A percentile compares a stretch with the other conserved stretches of the same genome.
These are phyloP conservation scores for Cynoglossus semilaevis DNA, from an alignment of 2,113 vertebrate genomes.

Conservation along the genomic window DNA sequence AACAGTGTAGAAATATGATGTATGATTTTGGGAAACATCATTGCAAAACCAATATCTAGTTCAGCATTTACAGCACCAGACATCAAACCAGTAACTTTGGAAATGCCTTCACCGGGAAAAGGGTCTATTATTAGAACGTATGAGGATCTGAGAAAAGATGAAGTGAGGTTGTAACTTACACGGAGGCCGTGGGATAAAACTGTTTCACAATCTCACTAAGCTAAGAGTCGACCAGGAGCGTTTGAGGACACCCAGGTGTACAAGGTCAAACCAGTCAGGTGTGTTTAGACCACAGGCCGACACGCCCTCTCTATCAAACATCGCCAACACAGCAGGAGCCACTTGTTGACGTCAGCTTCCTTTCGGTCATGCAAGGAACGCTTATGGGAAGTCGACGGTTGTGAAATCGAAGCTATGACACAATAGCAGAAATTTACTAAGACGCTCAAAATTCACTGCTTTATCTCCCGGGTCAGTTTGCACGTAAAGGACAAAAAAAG, in stretches of 20 bases:
- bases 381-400: slow-evolving; percentile 54
- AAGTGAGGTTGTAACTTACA: slow-evolving; percentile 23
- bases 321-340: slow-evolving; percentile 20
- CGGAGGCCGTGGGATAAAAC: too few species aligned
- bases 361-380: slow-evolving; percentile 50
- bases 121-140: slow-evolving; percentile 34
- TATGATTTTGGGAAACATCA: too few species aligned
- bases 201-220: too few species aligned
- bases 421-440: slow-evolving; percentile 45
- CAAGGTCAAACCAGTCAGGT: slow-evolving; percentile 48
- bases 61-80: slow-evolving; percentile 6
- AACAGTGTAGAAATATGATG: too few species aligned
- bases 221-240: too few species aligned
- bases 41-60: neutral
- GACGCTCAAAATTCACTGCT: slow-evolving; percentile 11
- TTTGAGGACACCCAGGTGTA: too few species aligned
- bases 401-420: slow-evolving; percentile 41
- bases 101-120: slow-evolving; percentile 50
- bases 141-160: slow-evolving; percentile 47
- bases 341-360: slow-evolving; percentile 49
- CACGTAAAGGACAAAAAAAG: too few species aligned
- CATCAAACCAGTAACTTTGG: slow-evolving; percentile 19
- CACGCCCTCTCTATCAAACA: slow-evolving; percentile 6
- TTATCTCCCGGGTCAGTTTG: too few species aligned
- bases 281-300: slow-evolving; percentile 43